Evolutionary conservation across 2,888 invertebrate species (phyloP).

Genomic region (Ophion slaviceki): DNA sequence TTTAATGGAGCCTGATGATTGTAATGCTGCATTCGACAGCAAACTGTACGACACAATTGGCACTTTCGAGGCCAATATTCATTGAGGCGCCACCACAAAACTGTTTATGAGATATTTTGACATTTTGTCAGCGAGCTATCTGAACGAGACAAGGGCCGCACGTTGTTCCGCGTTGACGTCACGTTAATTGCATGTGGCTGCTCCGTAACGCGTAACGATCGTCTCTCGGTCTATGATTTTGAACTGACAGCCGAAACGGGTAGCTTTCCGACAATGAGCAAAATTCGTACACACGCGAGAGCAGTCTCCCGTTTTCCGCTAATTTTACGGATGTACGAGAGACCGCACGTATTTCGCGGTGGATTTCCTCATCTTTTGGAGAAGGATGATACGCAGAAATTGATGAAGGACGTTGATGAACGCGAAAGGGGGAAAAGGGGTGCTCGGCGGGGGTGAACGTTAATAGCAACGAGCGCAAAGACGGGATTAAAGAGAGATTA

Average conservation of each 20-base stretch:
- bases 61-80: conserved; percentile 28
- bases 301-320: too few species aligned
- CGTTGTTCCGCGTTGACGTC: not conserved
- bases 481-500: conserved; percentile 71
- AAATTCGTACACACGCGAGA: not conserved
- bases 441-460: conserved; percentile 21
- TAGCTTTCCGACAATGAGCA: not conserved
- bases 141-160: not conserved
- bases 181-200: not conserved
- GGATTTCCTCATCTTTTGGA: not conserved
- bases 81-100: not conserved
- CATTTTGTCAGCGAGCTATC: not conserved
- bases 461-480: conserved; percentile 49
- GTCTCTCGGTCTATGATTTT: not conserved
- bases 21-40: conserved; percentile 55
- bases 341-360: not conserved
- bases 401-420: not conserved
- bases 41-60: conserved; percentile 49
- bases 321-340: not conserved
- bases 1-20: conserved; percentile 53
- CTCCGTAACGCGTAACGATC: not conserved
- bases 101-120: not conserved
- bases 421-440: not conserved
- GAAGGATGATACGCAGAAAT: not conserved
- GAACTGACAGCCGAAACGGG: not conserved